phyloP scores from a whole-genome alignment of 2,113 vertebrate species.

The Anoplopoma fimbria region DNA sequence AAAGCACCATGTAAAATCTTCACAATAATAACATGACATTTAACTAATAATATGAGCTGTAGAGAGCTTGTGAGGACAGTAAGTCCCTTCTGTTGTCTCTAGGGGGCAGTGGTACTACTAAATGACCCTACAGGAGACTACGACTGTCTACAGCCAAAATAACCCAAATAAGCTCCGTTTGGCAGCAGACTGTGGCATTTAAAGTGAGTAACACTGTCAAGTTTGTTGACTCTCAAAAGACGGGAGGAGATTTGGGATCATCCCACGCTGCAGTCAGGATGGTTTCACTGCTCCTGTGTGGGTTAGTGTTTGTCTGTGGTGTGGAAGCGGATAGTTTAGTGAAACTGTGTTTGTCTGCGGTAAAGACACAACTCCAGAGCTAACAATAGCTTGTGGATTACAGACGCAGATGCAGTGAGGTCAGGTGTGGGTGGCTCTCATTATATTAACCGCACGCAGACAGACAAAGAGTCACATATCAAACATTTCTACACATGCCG shows the following conservation, averaged over 20 bases:
- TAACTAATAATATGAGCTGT: not conserved
- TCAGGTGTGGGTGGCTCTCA: slow-evolving; percentile 35
- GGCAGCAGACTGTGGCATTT: not conserved
- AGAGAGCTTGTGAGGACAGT: not conserved
- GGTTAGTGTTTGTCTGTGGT: slow-evolving; percentile 31
- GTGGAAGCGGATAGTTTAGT: not conserved
- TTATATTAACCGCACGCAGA: slow-evolving; percentile 6
- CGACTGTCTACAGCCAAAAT: slow-evolving; percentile 28
- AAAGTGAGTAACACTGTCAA: not conserved
- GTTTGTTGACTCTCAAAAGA: not conserved
- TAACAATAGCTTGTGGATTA: slow-evolving; percentile 32
- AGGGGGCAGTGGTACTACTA: slow-evolving; percentile 41
- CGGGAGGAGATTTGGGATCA: slow-evolving; percentile 6
- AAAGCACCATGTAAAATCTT: not conserved
- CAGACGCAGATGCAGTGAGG: slow-evolving; percentile 5
- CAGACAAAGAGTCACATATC: slow-evolving; percentile 7
- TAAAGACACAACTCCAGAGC: slow-evolving; percentile 6
- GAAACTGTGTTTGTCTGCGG: slow-evolving; percentile 38
- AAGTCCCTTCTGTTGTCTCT: not conserved
- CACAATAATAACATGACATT: too few species aligned
- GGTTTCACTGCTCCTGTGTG: not conserved
- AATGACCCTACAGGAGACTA: slow-evolving; percentile 1
- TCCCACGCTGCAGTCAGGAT: not conserved
- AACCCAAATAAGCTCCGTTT: slow-evolving; percentile 33
- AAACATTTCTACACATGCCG: slow-evolving; percentile 27